Base-by-base conservation (phyloP, 1,140 invertebrate species). In the Papilio machaon region DNA sequence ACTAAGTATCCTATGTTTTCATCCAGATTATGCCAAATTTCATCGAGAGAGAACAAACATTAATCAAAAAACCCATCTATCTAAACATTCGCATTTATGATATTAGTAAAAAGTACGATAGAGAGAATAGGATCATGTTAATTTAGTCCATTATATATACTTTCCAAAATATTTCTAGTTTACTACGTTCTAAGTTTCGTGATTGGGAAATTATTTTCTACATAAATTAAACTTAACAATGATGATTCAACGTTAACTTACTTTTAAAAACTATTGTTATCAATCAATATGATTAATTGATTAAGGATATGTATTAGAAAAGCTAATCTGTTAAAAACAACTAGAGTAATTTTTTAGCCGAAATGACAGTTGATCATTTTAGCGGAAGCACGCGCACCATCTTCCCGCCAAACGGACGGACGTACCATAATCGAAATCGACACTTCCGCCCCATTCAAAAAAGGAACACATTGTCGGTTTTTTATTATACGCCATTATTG, bases 371-470 rank as follows among this genome's bases (percentile, higher is more conserved):
- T 77, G 78, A 49, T 81, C 73, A 80, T 81, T 83, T 85, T 73
- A 82, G 49, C 91, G 88, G 88, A 90, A 90, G 82, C 86, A 84
- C 85, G 84, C 86, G 84, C 85, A 86, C 87, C 86, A 84, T 87
- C 85, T 90, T 89, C 89, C 88, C 89, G 91, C 91, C 90, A 88
- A 87, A 88, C 88, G 85, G 85, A 87, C 89, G 89, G 90, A 90
- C 90, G 90, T 86, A 85, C 91, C 91, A 90, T 91, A 91, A 90
- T 93, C 89, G 90, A 91, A 92, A 91, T 91, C 89, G 90, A 90
- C 89, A 88, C 91, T 91, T 91, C 91, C 91, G 91, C 85, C 82
- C 84, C 70, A 82, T 87, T 87, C 86, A 84, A 90, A 89, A 91
- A 91, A 89, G 90, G 88, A 90, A 91, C 88, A 82, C 81, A 89